Percentiles rank a stretch among this genome's conserved stretches.
Evolutionary conservation across 2,888 invertebrate species (phyloP).

Genomic region (Epistrophella euchroma): DNA sequence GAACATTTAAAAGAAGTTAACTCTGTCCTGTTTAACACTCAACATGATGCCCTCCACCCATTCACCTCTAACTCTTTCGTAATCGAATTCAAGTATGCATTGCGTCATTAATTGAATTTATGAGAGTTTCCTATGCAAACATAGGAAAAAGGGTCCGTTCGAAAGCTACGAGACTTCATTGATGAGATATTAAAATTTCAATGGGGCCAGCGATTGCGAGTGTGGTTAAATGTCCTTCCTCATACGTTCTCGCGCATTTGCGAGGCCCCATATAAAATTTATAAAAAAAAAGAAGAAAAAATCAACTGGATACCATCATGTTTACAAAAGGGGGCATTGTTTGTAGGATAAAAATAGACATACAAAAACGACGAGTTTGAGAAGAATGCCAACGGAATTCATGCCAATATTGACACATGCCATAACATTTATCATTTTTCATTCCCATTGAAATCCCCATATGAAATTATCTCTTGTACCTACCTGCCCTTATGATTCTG

Average conservation of each 20-base stretch:
- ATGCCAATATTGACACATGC: slow-evolving; percentile 74
- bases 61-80: slow-evolving; percentile 27
- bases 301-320: slow-evolving; percentile 50
- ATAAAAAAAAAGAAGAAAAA: slow-evolving; percentile 32
- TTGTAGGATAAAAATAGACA: slow-evolving; percentile 59
- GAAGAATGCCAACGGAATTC: slow-evolving; percentile 67
- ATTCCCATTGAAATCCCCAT: slow-evolving; percentile 68
- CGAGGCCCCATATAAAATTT: slow-evolving; percentile 43
- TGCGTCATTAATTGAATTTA: slow-evolving; percentile 76
- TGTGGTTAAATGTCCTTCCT: slow-evolving; percentile 73
- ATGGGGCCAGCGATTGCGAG: slow-evolving; percentile 67
- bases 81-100: slow-evolving; percentile 75
- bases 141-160: slow-evolving; percentile 54
- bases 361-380: slow-evolving; percentile 33
- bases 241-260: slow-evolving; percentile 63
- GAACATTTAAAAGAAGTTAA: slow-evolving; percentile 1
- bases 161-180: slow-evolving; percentile 70
- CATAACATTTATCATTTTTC: slow-evolving; percentile 71
- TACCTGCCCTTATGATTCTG: slow-evolving; percentile 55
- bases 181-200: slow-evolving; percentile 75
- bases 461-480: slow-evolving; percentile 70
- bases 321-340: slow-evolving; percentile 72
- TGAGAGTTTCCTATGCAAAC: slow-evolving; percentile 73
- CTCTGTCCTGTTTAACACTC: slow-evolving; percentile 46
- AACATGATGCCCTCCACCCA: background rate